A percentile compares a stretch with the other conserved stretches of the same genome.
Evolutionary conservation across 1,140 invertebrate genomes (phyloP).

Genomic region (Sycobia sp.): DNA sequence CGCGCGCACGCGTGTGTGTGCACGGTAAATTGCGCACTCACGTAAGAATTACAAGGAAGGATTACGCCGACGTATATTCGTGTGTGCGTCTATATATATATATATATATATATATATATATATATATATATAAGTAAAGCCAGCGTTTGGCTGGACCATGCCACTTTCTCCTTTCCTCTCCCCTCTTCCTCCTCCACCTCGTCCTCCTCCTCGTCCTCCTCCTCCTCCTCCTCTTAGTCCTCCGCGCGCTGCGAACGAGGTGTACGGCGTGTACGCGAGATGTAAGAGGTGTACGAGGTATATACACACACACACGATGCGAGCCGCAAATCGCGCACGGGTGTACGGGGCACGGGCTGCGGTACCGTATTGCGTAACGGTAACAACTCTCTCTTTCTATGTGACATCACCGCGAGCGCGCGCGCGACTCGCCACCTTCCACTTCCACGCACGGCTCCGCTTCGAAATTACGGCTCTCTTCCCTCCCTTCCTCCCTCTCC

Average conservation of each 20-base stretch:
- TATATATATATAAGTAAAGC: slow-evolving; percentile 53
- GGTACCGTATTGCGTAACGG: slow-evolving; percentile 56
- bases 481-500: too few relatives aligned
- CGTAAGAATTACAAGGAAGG: background rate
- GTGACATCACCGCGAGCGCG: slow-evolving; percentile 60
- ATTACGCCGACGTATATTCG: too few relatives aligned
- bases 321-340: too few relatives aligned
- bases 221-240: too few relatives aligned
- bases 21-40: too few relatives aligned
- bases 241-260: too few relatives aligned
- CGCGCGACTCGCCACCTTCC: slow-evolving; percentile 7
- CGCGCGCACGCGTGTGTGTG: too few relatives aligned
- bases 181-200: slow-evolving; percentile 33
- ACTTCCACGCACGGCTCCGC: too few relatives aligned
- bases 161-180: slow-evolving; percentile 52
- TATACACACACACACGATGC: slow-evolving; percentile 39
- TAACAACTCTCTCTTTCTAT: slow-evolving; percentile 62
- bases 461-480: too few relatives aligned
- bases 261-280: background rate
- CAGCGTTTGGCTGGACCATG: slow-evolving; percentile 56
- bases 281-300: slow-evolving; percentile 19
- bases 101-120: too few relatives aligned
- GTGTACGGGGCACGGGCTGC: slow-evolving; percentile 33
- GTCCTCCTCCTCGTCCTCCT: slow-evolving; percentile 30
- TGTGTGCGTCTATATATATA: too few relatives aligned